phyloP scores from a whole-genome alignment of 2,888 invertebrate species.

The Tenthredo livida region DNA sequence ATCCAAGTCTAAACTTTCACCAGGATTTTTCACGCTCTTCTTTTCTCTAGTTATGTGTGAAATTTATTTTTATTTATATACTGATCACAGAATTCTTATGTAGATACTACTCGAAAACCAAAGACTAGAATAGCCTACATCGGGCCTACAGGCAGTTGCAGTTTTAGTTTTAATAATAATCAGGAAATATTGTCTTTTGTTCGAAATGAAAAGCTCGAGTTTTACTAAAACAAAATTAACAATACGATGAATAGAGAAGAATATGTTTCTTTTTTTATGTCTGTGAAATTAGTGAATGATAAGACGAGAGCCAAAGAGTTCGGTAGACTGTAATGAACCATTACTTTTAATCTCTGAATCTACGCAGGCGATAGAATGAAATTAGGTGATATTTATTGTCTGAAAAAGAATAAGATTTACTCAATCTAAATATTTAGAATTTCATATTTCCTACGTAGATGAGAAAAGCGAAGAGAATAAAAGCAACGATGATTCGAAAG shows the following conservation, averaged over 20 bases:
- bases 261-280: background rate
- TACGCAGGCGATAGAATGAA: background rate
- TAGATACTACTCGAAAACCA: background rate
- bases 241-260: background rate
- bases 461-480: background rate
- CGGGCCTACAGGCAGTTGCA: background rate
- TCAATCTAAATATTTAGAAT: background rate
- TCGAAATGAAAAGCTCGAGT: background rate
- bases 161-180: background rate
- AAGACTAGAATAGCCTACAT: background rate
- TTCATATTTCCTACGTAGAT: constrained; percentile 7
- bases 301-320: background rate
- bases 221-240: background rate
- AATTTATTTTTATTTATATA: background rate
- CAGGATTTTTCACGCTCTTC: background rate
- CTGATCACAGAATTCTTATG: background rate
- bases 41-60: background rate
- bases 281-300: background rate
- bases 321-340: background rate
- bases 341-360: background rate
- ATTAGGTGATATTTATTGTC: background rate
- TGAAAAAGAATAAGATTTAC: background rate
- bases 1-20: background rate
- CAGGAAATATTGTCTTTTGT: background rate
- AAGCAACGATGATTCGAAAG: background rate